Evolutionary conservation across 53 echinoderm and acorn worm species (phyloP).

Genomic region (Echinometra lucunter): DNA sequence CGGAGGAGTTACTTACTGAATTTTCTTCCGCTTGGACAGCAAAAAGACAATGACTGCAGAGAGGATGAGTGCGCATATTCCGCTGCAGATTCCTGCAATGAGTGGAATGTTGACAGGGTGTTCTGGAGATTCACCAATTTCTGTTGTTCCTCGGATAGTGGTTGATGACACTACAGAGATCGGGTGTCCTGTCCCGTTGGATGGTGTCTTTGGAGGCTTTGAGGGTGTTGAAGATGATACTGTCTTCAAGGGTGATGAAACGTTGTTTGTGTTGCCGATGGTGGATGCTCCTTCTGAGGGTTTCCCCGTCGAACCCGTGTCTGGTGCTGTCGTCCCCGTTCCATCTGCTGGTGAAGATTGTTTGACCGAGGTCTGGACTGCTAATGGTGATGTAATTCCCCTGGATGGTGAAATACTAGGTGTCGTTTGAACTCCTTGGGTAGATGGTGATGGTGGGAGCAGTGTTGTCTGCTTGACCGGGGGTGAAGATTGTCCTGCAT

Average conservation of each 20-base stretch:
- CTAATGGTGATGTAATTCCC: not conserved
- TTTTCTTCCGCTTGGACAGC: conserved; percentile 21
- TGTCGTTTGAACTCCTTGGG: not conserved
- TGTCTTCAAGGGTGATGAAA: not conserved
- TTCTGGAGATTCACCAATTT: not conserved
- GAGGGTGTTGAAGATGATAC: not conserved
- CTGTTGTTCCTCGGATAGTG: conserved; percentile 1
- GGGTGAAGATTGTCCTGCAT: conserved; percentile 5
- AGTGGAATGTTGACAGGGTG: conserved; percentile 21
- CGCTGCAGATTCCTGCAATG: conserved; percentile 47
- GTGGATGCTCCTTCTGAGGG: conserved; percentile 1
- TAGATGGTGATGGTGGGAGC: not conserved
- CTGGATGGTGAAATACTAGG: not conserved
- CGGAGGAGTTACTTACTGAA: conserved; percentile 55
- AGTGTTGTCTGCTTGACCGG: not conserved
- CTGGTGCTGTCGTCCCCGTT: not conserved
- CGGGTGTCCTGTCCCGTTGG: conserved; percentile 8
- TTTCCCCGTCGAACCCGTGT: not conserved
- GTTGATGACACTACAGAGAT: conserved; percentile 4
- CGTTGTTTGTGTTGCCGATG: not conserved
- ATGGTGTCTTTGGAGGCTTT: not conserved
- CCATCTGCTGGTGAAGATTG: not conserved
- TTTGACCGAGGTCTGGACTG: not conserved
- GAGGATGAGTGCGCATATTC: conserved; percentile 18
- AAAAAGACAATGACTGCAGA: not conserved